Base-by-base conservation (phyloP, 2,888 invertebrate species). In the Brachypterus glaber region DNA sequence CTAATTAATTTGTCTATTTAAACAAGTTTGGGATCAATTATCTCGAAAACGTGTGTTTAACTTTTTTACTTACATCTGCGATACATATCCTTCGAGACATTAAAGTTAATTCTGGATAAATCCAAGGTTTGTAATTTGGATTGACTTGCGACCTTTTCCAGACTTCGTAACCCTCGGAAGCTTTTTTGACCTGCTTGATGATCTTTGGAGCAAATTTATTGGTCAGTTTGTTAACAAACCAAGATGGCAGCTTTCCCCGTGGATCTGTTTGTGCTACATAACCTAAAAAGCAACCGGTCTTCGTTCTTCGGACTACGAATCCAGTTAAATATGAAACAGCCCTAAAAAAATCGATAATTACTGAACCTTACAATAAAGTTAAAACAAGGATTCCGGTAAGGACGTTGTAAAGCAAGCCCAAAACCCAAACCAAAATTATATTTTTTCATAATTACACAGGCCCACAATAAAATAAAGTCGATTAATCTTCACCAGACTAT, bases 211-310 rank as follows among this genome's bases (percentile, higher is more conserved):
- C 90, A 53, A 91, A 73, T 55, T 84, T 84, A 46, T 87, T 84
- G 18, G 90, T 88, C 8, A 86, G 71, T 64, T 79, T 87, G 68
- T 93, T 92, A 30, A 91, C 87, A 40, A 89, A 69, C 91, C 91
- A 92, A 4, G 82, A 79, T 1, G 92, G 92, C 39, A 92, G 68
- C 30, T 79, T 79, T 46, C 91, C 92, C 57, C 82, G 79, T 7
- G 91, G 91, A 65, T 92, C 92, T 3, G 87, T 86, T 55, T 91
- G 87, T 2, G 91, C 85, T 18, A 92, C 79, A 62, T 92, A 93
- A 14, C 86, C 87, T 39, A 92, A 68, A 67, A 82, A 81, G 58
- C 87, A 85, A 44, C 85, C 82, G 35, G 62, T 64, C 37, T 65
- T 63, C 15, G 70, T 60, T 2, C 74, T 68, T 35, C 84, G 70